These are phyloP conservation scores for Drosophila pandora DNA, from an alignment of 1,140 invertebrate species.

Conservation along the genomic window DNA sequence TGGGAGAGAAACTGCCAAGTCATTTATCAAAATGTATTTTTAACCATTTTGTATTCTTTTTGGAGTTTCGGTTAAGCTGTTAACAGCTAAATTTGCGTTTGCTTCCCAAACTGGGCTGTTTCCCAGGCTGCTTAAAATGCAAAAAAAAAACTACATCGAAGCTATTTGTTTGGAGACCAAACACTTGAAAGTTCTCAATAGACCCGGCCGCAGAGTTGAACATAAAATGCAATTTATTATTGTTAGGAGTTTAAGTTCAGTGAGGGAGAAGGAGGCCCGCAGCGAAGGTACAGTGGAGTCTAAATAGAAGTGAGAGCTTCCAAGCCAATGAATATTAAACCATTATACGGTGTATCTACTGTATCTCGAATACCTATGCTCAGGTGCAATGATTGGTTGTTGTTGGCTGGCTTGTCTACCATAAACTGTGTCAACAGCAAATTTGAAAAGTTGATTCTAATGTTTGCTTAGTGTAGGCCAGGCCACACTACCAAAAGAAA, in stretches of 20 bases:
- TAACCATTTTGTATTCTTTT: slow-evolving; percentile 34
- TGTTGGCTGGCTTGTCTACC: slow-evolving; percentile 25
- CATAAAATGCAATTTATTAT: slow-evolving; percentile 73
- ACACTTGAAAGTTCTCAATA: slow-evolving; percentile 68
- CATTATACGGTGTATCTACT: background rate
- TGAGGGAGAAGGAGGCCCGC: slow-evolving; percentile 9
- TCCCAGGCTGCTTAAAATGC: slow-evolving; percentile 71
- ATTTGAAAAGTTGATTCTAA: slow-evolving; percentile 78
- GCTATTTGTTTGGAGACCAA: slow-evolving; percentile 62
- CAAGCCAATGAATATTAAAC: no score
- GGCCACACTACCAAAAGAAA: slow-evolving; percentile 16
- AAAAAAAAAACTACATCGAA: slow-evolving; percentile 41
- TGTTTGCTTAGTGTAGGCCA: slow-evolving; percentile 66
- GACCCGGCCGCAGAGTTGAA: slow-evolving; percentile 23
- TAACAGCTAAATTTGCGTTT: slow-evolving; percentile 75
- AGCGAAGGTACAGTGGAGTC: slow-evolving; percentile 21
- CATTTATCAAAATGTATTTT: slow-evolving; percentile 73
- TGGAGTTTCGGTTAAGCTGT: slow-evolving; percentile 2
- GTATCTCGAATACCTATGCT: slow-evolving; percentile 28
- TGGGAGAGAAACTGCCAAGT: slow-evolving; percentile 56
- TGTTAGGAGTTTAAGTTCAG: slow-evolving; percentile 35
- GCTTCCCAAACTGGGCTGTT: slow-evolving; percentile 34
- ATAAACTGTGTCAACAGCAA: slow-evolving; percentile 77
- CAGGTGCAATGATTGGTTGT: slow-evolving; percentile 56
- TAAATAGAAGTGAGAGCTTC: no score